Percentiles rank a stretch among this genome's conserved stretches.
phyloP scores from a whole-genome alignment of 2,113 vertebrate genomes.

The Cygnus buccinator region DNA sequence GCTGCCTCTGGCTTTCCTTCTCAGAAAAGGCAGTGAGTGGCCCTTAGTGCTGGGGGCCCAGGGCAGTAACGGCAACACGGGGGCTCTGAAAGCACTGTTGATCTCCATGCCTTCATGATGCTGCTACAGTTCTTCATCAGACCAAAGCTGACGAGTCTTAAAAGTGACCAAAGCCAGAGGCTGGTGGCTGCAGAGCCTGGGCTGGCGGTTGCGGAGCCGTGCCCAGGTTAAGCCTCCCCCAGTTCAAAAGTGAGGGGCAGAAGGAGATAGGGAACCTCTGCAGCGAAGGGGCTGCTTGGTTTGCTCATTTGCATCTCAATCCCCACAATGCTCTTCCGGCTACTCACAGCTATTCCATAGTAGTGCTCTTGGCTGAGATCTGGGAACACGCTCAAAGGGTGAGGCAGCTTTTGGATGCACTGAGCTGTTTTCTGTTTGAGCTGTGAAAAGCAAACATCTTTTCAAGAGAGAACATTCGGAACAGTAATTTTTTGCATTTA shows the following conservation, averaged over 20 bases:
- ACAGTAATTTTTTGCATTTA: slow-evolving; percentile 53
- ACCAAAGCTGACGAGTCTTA: not conserved
- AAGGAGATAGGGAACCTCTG: slow-evolving; percentile 57
- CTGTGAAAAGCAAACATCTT: slow-evolving; percentile 74
- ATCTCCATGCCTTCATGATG: not conserved
- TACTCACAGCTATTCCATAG: slow-evolving; percentile 73
- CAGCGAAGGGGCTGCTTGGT: slow-evolving; percentile 41
- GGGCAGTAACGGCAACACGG: not conserved
- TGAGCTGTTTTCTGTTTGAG: slow-evolving; percentile 74
- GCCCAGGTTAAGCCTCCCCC: slow-evolving; percentile 6
- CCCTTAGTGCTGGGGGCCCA: not conserved
- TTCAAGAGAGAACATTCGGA: slow-evolving; percentile 70
- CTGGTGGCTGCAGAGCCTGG: not conserved
- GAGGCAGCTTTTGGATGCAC: slow-evolving; percentile 74
- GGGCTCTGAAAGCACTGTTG: not conserved
- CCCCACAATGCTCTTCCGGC: slow-evolving; percentile 74
- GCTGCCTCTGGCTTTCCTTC: not conserved
- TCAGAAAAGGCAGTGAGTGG: not conserved
- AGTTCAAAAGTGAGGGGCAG: slow-evolving; percentile 55
- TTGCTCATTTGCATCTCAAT: slow-evolving; percentile 74
- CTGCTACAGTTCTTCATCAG: not conserved
- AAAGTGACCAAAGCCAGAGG: not conserved
- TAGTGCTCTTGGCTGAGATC: slow-evolving; percentile 72
- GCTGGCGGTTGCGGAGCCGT: not conserved
- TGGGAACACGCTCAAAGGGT: slow-evolving; percentile 74